Base-by-base conservation (phyloP, 2,797 vertebrate species). In the Pogoniulus pusillus region DNA sequence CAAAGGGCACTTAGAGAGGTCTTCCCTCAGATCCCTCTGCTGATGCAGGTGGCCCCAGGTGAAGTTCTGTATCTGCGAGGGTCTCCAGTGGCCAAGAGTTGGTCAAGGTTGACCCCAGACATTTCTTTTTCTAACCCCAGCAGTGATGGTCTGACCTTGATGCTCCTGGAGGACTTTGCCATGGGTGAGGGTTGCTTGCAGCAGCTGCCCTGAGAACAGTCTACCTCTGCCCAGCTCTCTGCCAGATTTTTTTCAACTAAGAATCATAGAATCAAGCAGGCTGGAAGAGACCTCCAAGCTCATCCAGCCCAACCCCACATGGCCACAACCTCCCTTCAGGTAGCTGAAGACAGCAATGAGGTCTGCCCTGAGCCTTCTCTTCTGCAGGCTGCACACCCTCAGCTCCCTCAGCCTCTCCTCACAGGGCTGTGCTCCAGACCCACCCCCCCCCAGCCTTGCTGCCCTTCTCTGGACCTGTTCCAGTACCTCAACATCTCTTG, bases 1-100 rank as follows among this genome's bases (percentile, higher is more conserved):
- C 77, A 78, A 77, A 89, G 55, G 78, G 53, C 77, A 88, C 51
- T 93, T 93, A 72, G 92, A 91, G 89, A 75, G 34, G 43, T 89
- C 71, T 84, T 81, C 22, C 10, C 73, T 80, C 55, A 90, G 66
- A 71, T 12, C 17, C 68, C 37, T 45, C 32, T 64, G 35, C 45
- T 82, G 55, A 13, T 63, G 63, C 64, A 54, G 7, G 7, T 15
- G 27, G 27, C 27, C 37, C 12, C 1, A 1, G 26, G 32, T 26
- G 37, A 13, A 51, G 10, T 30, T 10, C 1, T 4, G 3, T 26
- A 1, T 53, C 37, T 62, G 49, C 29, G 49, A 22, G 30, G 22
- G 4, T 43, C 43, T 59, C 43, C 13, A 24, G 43, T 35, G 19
- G 43, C 9, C 9, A 29, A 16, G 37, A 29, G 20, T 1, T 85